Evolutionary conservation across 2,888 invertebrate genomes (phyloP), one percentile per base, ranked within the genome.

Genomic region (Rhaphigaster nebulosa): DNA sequence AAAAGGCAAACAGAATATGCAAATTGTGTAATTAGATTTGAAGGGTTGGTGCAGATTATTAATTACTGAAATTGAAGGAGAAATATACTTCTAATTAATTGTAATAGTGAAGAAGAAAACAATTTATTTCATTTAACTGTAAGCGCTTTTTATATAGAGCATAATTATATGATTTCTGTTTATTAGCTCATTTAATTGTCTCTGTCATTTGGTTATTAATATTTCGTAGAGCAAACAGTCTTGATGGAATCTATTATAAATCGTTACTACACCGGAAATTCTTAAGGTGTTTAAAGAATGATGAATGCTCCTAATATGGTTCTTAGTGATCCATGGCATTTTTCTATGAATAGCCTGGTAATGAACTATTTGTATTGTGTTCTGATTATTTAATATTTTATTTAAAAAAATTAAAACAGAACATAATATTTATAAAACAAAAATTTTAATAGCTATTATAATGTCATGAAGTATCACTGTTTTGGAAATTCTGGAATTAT

Each of bases 141-240:
- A n/a, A n/a, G n/a, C n/a, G n/a, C n/a, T n/a, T n/a, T n/a, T n/a
- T n/a, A n/a, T n/a, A n/a, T n/a, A n/a, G 15, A 76, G 70, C 70
- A 76, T 76, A 76, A 76, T 76, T 76, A 76, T 76, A 76, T 76
- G 70, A 10, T 76, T 76, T 76, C 38, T 38, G 70, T 5, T 76
- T 38, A 76, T 38, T 76, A 76, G 38, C 34, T 34, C 1, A 38
- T 38, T 5, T 8, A 15, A 15, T 70, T 70, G 15, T 15, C 34
- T n/a, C 1, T 2, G 4, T 54, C 2, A 54, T 2, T 54, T 54
- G 3, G 13, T 3, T 3, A 23, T 65, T n/a, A 15, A n/a, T 15
- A 12, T 15, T 65, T 65, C 13, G 2, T 65, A 29, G 6, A 15
- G 0, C 5, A n/a, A n/a, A 10, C n/a, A 12, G n/a, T 1, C 15